Conservation (phyloP, 2,113 vertebrate species). For the Laticauda colubrina region DNA sequence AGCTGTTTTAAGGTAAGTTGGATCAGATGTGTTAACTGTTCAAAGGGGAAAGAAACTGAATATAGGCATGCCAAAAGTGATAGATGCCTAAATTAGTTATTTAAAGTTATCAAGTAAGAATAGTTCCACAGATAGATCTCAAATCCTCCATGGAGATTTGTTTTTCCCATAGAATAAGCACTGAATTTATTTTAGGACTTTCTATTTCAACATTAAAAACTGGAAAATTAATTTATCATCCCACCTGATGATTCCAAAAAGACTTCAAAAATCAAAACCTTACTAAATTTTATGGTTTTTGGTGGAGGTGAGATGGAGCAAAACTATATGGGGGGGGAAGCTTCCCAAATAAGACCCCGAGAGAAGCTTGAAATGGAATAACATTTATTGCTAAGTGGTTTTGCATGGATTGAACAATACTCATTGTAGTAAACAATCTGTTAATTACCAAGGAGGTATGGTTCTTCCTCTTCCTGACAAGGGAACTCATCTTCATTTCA, state of each 20-base stretch:
- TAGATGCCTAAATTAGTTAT: background rate
- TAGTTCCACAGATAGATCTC: background rate
- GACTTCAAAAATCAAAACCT: background rate
- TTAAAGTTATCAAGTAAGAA: background rate
- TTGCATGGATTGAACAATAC: background rate
- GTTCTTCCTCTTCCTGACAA: background rate
- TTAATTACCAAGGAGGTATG: background rate
- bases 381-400: background rate
- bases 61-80: background rate
- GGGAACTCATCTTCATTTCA: background rate
- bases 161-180: background rate
- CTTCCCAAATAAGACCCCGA: background rate
- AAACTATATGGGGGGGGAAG: background rate
- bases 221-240: background rate
- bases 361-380: background rate
- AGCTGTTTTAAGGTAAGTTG: background rate
- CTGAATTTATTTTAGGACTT: background rate
- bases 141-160: background rate
- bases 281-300: background rate
- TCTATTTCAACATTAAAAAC: background rate
- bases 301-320: background rate
- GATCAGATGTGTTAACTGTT: too few relatives aligned
- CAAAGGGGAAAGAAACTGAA: background rate
- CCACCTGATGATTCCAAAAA: background rate
- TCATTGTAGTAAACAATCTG: background rate